These are phyloP conservation scores for Pelodytes ibericus DNA, from an alignment of 2,797 vertebrate genomes.

Conservation along the genomic window DNA sequence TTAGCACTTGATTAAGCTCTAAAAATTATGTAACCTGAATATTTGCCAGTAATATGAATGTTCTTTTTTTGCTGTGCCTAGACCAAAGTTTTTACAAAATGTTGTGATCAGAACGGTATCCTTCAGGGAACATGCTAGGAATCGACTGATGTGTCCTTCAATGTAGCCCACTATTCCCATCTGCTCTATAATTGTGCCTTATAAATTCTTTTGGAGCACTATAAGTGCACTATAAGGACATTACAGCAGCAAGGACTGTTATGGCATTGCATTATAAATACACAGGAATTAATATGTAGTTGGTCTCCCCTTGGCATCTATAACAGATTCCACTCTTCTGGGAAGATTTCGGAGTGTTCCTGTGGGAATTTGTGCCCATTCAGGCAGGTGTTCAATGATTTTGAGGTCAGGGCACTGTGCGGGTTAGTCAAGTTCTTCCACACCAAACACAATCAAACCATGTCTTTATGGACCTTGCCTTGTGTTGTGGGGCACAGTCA, in stretches of 20 bases:
- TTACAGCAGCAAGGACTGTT: neutral
- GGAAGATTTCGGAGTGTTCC: too few species aligned
- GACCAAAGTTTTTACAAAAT: conserved; percentile 35
- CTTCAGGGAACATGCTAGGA: conserved; percentile 13
- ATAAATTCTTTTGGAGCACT: conserved; percentile 30
- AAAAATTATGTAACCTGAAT: neutral
- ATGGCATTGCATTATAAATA: too few species aligned
- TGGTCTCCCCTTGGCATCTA: too few species aligned
- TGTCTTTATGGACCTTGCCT: too few species aligned
- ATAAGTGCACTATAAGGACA: neutral
- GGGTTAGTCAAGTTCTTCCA: too few species aligned
- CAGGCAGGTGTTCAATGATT: too few species aligned
- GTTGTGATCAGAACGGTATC: conserved; percentile 19
- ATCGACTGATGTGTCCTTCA: conserved; percentile 30
- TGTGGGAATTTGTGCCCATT: too few species aligned
- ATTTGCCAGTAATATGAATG: conserved; percentile 7
- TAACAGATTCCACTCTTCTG: too few species aligned
- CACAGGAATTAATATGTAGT: too few species aligned
- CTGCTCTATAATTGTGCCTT: conserved; percentile 27
- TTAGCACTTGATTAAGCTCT: neutral
- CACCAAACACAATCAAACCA: too few species aligned
- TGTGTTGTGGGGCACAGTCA: too few species aligned
- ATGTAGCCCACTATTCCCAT: conserved; percentile 22
- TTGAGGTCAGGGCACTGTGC: too few species aligned
- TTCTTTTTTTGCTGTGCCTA: conserved; percentile 4